Evolutionary conservation across 2,113 vertebrate genomes (phyloP).

Genomic region (Onychostruthus taczanowskii): DNA sequence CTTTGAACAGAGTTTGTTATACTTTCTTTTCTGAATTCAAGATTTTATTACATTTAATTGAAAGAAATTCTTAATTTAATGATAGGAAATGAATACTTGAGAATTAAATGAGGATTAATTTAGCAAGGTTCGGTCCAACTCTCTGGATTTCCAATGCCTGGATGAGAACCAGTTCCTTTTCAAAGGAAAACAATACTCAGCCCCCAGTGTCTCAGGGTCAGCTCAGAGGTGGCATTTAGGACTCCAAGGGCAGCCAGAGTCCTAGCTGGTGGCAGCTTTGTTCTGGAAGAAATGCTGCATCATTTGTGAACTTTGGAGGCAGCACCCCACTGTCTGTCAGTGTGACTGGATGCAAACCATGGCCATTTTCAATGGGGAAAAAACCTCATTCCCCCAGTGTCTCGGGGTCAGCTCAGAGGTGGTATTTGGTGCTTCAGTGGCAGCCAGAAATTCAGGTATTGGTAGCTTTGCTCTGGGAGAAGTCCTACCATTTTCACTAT

Average conservation of each 20-base stretch:
- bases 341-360: rapidly evolving
- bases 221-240: not conserved
- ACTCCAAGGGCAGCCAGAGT: not conserved
- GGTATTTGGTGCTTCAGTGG: not conserved
- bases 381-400: not conserved
- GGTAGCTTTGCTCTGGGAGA: not conserved
- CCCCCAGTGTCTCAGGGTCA: not conserved
- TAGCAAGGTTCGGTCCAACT: not conserved
- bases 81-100: not conserved
- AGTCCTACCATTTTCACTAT: not conserved
- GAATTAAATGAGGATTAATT: not conserved
- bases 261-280: not conserved
- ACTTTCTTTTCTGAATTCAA: not conserved
- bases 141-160: not conserved
- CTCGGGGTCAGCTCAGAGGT: not conserved
- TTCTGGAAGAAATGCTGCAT: not conserved
- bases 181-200: not conserved
- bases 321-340: not conserved
- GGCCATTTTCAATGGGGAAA: not conserved
- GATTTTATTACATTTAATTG: not conserved
- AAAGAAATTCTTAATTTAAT: not conserved
- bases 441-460: not conserved
- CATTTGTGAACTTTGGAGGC: rapidly evolving
- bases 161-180: not conserved
- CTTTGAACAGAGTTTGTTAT: not conserved